Evolutionary conservation across 2,797 vertebrate genomes (phyloP), one percentile per base, ranked within the genome.

Genomic region (Pelochelys cantorii): DNA sequence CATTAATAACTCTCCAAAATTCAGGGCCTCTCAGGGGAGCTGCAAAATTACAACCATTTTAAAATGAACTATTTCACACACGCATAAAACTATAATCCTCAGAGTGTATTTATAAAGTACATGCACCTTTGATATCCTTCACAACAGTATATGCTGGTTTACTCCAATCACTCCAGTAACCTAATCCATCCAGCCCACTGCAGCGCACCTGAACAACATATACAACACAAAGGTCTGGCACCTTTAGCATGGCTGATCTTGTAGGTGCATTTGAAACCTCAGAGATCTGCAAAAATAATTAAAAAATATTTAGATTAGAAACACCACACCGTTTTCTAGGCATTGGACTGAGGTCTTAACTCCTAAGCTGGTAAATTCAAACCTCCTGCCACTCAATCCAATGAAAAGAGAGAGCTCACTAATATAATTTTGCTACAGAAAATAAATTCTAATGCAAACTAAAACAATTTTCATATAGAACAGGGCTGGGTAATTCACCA

Each of bases 81-180:
- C 12, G 62, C 25, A 4, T 62, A 53, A 25, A 29, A 4, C 88
- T 81, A 48, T 34, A 42, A 48, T 27, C 42, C 53, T 23, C 53
- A 13, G 83, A 68, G 27, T 1, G 2, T 4, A 2, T 23, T 83
- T 75, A 29, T 29, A 52, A 48, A 88, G 23, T 55, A 34, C 80
- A 18, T 29, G 56, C 83, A 99, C 99, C 99, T 98, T 96, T 98
- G 95, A 98, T 97, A 92, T 98, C 99, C 62, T 89, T 97, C 3
- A 99, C 95, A 0, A 89, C 95, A 0, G 98, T 98, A 79, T 97
- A 94, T 54, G 97, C 96, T 3, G 98, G 65, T 7, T 83, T 78
- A 62, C 98, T 99, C 99, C 99, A 99, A 52, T 99, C 97, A 10
- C 99, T 99, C 99, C 99, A 99, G 94, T 98, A 98, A 4, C 98